Evolutionary conservation across 2,113 vertebrate genomes (phyloP).

Genomic region (Rissa tridactyla): DNA sequence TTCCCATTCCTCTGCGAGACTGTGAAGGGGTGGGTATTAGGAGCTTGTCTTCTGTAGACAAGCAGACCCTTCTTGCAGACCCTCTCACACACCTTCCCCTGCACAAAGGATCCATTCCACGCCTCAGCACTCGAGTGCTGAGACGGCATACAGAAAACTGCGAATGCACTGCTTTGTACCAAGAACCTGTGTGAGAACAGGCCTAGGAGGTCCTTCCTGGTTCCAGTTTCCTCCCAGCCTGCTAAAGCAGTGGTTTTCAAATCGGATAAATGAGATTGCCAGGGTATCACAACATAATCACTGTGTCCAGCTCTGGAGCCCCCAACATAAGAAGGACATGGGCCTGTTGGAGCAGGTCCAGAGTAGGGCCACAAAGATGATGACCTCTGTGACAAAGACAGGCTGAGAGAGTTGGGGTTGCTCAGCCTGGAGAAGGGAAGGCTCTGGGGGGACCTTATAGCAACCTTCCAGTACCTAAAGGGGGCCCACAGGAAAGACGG

Average conservation of each 20-base stretch:
- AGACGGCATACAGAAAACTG: not conserved
- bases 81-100: not conserved
- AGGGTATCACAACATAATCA: not conserved
- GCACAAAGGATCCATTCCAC: not conserved
- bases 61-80: not conserved
- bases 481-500: no score
- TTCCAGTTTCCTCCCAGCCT: not conserved
- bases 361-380: no score
- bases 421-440: no score
- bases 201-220: not conserved
- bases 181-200: not conserved
- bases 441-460: no score
- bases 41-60: not conserved
- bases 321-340: no score
- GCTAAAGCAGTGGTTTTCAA: not conserved
- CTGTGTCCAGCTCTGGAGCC: no score
- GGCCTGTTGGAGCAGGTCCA: no score
- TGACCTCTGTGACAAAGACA: no score
- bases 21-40: not conserved
- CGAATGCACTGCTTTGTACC: not conserved
- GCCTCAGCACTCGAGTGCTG: not conserved
- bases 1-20: not conserved
- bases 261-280: not conserved
- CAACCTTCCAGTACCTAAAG: no score
- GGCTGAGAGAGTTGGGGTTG: no score